Conservation (phyloP, 2,113 vertebrate genomes). For the Nicator chloris region DNA sequence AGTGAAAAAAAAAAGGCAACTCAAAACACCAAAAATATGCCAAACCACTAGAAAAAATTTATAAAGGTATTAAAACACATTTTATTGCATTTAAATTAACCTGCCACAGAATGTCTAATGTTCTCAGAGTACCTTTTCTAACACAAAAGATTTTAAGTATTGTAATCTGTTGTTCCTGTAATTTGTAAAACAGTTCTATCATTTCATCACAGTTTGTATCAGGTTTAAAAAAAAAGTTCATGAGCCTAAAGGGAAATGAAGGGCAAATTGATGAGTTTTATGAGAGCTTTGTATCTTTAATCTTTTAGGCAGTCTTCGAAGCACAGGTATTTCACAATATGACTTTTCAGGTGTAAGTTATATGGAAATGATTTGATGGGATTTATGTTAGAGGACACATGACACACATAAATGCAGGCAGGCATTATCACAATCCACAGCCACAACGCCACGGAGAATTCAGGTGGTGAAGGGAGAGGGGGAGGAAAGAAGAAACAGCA, state of each 20-base stretch:
- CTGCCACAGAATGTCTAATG: neutral
- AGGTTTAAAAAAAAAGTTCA: neutral
- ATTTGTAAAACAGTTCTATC: neutral
- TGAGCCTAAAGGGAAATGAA: neutral
- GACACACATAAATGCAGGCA: neutral
- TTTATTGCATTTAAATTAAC: neutral
- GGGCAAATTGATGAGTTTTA: neutral
- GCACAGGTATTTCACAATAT: neutral
- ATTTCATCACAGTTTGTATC: neutral
- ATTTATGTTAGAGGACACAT: neutral
- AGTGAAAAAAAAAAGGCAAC: neutral
- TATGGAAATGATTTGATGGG: neutral
- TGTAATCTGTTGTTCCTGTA: neutral
- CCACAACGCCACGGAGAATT: neutral
- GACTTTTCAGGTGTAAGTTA: neutral
- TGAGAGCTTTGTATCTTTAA: neutral
- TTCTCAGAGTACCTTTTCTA: neutral
- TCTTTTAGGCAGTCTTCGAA: neutral
- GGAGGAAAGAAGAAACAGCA: neutral
- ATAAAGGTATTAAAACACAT: neutral
- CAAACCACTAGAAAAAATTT: neutral
- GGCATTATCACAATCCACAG: neutral
- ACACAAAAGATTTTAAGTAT: neutral
- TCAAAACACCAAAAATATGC: neutral
- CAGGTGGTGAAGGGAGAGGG: neutral